A percentile compares a stretch with the other conserved stretches of the same genome.
Conservation (phyloP, 2,113 vertebrate genomes). For the Pithys albifrons region DNA sequence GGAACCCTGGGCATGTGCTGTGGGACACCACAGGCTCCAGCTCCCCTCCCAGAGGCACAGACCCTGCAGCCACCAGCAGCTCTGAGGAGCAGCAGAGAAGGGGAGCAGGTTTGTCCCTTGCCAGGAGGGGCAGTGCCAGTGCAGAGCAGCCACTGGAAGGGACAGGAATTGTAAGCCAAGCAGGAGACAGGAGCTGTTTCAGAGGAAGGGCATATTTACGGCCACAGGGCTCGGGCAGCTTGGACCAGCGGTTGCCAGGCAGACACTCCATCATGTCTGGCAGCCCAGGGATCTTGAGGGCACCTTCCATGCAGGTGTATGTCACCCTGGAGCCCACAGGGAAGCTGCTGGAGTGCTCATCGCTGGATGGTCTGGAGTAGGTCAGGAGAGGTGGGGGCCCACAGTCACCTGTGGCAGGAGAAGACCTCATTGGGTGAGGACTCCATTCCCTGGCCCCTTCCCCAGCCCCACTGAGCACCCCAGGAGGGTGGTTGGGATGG, state of each 20-base stretch:
- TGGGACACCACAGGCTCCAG: background rate
- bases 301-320: background rate
- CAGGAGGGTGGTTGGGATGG: background rate
- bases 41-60: fast-evolving
- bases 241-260: background rate
- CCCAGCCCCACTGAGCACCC: background rate
- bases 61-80: background rate
- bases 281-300: background rate
- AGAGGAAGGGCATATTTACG: background rate
- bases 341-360: background rate
- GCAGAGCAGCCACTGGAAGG: fast-evolving
- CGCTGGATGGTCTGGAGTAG: background rate
- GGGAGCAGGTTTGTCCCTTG: fast-evolving
- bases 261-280: background rate
- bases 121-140: fast-evolving
- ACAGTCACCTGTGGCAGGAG: slow-evolving; percentile 48
- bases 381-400: slow-evolving; percentile 34
- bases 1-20: fast-evolving
- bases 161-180: fast-evolving
- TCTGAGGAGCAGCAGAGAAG: background rate
- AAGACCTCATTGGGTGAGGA: background rate
- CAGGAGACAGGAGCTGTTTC: fast-evolving
- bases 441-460: background rate
- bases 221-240: slow-evolving; percentile 31
- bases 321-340: background rate